Percentiles rank a stretch among this genome's conserved stretches.
phyloP scores from a whole-genome alignment of 2,113 vertebrate genomes.

The Cygnus buccinator region DNA sequence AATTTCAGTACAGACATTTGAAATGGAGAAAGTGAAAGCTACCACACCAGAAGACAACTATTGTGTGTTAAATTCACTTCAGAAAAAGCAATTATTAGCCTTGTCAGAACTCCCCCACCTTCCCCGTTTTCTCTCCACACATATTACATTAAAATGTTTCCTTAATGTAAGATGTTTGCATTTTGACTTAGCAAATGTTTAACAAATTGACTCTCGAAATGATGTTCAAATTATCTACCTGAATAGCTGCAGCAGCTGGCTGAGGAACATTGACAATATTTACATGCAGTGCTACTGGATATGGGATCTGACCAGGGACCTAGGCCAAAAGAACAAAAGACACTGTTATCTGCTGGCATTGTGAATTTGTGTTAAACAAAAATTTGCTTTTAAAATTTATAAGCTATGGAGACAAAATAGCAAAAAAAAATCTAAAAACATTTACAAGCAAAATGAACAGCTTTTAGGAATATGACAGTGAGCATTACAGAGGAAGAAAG shows the following conservation, averaged over 20 bases:
- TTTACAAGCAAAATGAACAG: not conserved
- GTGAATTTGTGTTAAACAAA: not conserved
- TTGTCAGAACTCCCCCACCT: conserved; percentile 1
- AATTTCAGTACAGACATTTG: conserved; percentile 14
- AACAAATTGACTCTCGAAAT: conserved; percentile 40
- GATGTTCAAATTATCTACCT: conserved; percentile 81
- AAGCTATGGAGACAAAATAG: not conserved
- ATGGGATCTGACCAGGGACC: conserved; percentile 84
- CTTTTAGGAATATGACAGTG: not conserved
- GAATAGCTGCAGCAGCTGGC: conserved; percentile 92
- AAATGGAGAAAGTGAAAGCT: conserved; percentile 27
- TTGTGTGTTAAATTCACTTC: conserved; percentile 17
- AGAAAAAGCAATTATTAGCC: conserved; percentile 4
- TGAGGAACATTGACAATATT: conserved; percentile 96
- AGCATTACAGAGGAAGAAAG: not conserved
- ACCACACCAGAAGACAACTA: not conserved
- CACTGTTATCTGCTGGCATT: not conserved
- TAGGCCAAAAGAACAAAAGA: conserved; percentile 62
- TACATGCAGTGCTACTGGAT: conserved; percentile 91
- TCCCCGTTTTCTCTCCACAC: conserved; percentile 22
- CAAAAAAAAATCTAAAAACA: not conserved
- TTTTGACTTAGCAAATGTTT: not conserved
- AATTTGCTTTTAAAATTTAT: not conserved
- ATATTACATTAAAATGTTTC: not conserved
- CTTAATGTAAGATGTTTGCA: not conserved